Base-by-base conservation (phyloP, 2,888 invertebrate species). In the Acronicta aceris region DNA sequence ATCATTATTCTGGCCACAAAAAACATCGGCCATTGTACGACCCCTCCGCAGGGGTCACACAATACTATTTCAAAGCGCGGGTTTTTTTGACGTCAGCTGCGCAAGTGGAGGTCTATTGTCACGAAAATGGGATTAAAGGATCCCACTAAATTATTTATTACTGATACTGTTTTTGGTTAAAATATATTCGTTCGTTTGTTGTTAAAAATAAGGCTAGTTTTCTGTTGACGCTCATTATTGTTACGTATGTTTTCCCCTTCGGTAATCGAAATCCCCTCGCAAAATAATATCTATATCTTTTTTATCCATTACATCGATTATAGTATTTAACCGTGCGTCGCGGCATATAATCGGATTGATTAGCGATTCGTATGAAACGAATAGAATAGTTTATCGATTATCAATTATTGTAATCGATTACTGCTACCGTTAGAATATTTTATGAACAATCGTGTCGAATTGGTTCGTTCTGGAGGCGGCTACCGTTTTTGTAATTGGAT, bases 81-180 rank as follows among this genome's bases (percentile, higher is more conserved):
- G 81, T 86, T 90, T 91, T 89, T 89, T 84, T 82, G 71, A 62
- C 74, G 91, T 90, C 94, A 93, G 93, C 94, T 93, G 93, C 89
- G 80, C 92, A 91, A 93, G 93, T 91, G 91, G 81, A 76, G 73
- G 16, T 38, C 81, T 70, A 86, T 91, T 92, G 89, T 92, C 71
- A 74, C 78, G 82, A 82, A 84, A 89, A 89, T 84, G 80, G 82
- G 88, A 90, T 90, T 89, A 89, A 85, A 81, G 74, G 79, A 80
- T 81, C 78, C 68, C 65, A 76, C 74, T 79, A 76, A 80, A 81
- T 82, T 81, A 81, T 81, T 81, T 71, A 74, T 60, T 65, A 45
- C 71, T 74, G 1, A 33, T 12, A 12, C 33, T 33, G 12, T 73
- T 75, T 71, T 79, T 64, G 17, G 5, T 33, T 30, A 27, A 63